phyloP scores from a whole-genome alignment of 2,888 invertebrate genomes.

The Ectropis crepuscularia region DNA sequence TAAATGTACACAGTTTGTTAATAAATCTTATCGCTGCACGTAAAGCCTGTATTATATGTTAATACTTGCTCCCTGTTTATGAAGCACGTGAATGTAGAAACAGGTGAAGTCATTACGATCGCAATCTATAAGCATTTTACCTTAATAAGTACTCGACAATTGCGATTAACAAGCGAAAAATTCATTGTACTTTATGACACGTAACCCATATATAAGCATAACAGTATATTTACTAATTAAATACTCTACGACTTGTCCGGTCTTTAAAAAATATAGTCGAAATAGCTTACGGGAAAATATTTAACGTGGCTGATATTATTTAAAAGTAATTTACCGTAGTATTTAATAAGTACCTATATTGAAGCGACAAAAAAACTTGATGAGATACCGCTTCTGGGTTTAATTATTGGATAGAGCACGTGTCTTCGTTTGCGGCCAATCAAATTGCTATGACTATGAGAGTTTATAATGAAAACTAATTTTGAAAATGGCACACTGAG shows the following conservation, averaged over 20 bases:
- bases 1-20: constrained; percentile 23
- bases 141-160: constrained; percentile 63
- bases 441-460: constrained; percentile 32
- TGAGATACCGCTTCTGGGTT: constrained; percentile 29
- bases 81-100: constrained; percentile 54
- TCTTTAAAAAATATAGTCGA: constrained; percentile 47
- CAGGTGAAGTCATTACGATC: constrained; percentile 62
- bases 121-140: constrained; percentile 49
- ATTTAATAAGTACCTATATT: constrained; percentile 17
- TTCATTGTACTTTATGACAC: constrained; percentile 52
- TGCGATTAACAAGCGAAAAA: constrained; percentile 56
- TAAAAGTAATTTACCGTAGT: constrained; percentile 6
- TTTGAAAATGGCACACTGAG: constrained; percentile 38
- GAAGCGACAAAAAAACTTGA: constrained; percentile 29
- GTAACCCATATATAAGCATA: constrained; percentile 44
- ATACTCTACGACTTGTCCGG: constrained; percentile 51
- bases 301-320: constrained; percentile 19
- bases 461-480: constrained; percentile 41
- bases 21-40: constrained; percentile 29
- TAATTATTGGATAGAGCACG: constrained; percentile 29
- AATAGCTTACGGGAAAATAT: constrained; percentile 36
- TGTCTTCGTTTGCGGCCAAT: constrained; percentile 28
- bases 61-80: constrained; percentile 32
- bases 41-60: constrained; percentile 32
- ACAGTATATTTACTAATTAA: no score